phyloP scores from a whole-genome alignment of 2,888 invertebrate genomes.

The Micoletzkya japonica region DNA sequence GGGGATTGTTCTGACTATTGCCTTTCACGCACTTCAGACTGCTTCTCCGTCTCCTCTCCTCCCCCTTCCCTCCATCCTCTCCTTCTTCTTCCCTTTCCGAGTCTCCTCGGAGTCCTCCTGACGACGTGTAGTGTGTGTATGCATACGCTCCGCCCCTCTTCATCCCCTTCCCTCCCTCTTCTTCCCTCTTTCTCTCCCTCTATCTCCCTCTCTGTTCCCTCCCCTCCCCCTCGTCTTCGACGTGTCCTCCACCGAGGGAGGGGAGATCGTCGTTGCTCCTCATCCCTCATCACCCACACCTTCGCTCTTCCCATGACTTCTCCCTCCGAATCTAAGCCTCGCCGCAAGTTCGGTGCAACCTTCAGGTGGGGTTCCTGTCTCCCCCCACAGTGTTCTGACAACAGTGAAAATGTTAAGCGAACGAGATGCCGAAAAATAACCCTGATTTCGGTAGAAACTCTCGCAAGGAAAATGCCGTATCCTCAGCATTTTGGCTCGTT shows the following conservation, averaged over 20 bases:
- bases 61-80: neutral
- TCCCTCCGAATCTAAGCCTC: neutral
- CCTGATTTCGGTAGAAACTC: too few species aligned
- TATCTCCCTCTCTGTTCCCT: neutral
- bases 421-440: too few species aligned
- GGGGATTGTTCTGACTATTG: too few species aligned
- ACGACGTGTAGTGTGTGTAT: too few species aligned
- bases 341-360: neutral
- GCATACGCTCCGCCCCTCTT: too few species aligned
- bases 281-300: conserved; percentile 4
- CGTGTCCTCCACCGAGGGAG: neutral
- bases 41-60: neutral
- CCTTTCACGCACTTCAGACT: too few species aligned
- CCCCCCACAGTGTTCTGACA: too few species aligned
- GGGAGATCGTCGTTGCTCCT: neutral
- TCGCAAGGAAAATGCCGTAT: too few species aligned
- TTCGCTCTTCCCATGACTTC: neutral
- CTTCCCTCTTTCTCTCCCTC: conserved; percentile 5
- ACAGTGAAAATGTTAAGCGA: too few species aligned
- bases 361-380: too few species aligned
- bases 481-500: too few species aligned
- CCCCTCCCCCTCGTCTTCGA: conserved; percentile 8
- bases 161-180: neutral
- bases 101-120: neutral
- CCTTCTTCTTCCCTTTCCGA: neutral